Evolutionary conservation across 2,888 invertebrate species (phyloP).

Genomic region (Pseudococcus longispinus): DNA sequence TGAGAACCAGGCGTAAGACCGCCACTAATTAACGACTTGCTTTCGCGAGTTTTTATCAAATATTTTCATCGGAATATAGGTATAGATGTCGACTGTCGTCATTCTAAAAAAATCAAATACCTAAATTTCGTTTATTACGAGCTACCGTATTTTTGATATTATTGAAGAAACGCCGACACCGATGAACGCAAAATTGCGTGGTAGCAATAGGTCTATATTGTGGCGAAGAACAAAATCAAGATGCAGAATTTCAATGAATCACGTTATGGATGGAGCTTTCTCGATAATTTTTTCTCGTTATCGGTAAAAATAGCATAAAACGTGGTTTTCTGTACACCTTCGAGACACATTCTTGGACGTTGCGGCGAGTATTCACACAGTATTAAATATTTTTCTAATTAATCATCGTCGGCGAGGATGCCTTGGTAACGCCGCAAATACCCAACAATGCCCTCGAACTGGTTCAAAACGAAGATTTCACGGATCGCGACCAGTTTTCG

Average conservation of each 20-base stretch:
- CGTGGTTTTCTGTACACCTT: slow-evolving; percentile 9
- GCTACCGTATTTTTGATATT: background rate
- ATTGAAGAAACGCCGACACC: background rate
- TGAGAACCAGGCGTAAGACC: slow-evolving; percentile 51
- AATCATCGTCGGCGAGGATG: background rate
- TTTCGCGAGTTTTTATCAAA: slow-evolving; percentile 43
- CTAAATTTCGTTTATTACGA: background rate
- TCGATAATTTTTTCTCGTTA: slow-evolving; percentile 31
- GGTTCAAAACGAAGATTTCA: background rate
- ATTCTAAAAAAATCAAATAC: background rate
- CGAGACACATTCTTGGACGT: background rate
- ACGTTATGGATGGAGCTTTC: background rate
- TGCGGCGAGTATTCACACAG: background rate
- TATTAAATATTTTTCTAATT: slow-evolving; percentile 19
- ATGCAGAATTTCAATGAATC: slow-evolving; percentile 16
- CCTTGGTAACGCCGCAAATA: background rate
- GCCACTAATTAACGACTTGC: slow-evolving; percentile 43
- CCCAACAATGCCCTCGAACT: background rate
- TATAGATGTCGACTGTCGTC: background rate
- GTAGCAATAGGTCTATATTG: background rate
- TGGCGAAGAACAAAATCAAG: background rate
- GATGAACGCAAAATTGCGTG: background rate
- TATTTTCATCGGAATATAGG: slow-evolving; percentile 20
- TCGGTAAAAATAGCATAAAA: slow-evolving; percentile 24
- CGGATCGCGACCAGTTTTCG: background rate